Base-by-base conservation (phyloP, 1,140 invertebrate species). In the Thereuonema tuberculata region DNA sequence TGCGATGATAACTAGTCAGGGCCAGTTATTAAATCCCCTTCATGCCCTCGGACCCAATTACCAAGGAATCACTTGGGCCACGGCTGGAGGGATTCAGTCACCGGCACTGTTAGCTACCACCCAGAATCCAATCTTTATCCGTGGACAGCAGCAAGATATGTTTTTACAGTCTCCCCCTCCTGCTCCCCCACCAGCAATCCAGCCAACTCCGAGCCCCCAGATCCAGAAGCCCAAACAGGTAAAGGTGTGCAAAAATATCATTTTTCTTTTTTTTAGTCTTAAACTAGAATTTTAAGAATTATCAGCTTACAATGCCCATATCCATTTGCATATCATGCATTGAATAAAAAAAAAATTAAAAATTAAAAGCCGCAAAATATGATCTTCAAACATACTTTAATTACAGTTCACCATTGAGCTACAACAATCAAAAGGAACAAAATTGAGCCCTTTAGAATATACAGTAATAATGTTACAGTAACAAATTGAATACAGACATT, bases 111-210 rank as follows among this genome's bases (percentile, higher is more conserved):
- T 85, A 2, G 72, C 75, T 2, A 78, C 79, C 1, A 72, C 81
- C 0, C 83, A 82, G 2, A 90, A 89, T 74, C 84, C 84, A 25
- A 90, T 90, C 65, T 89, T 91, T 65, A 89, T 92, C 63, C 73
- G 88, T 59, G 48, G 64, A 23, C 86, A 88, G 66, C 82, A 83
- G 14, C 87, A 90, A 69, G 81, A 82, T 17, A 90, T 93, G 84
- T 89, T 88, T 65, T 89, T 93, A 64, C 87, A 89, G 68, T 86
- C 83, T 68, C 83, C 86, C 14, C 85, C 86, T 62, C 77, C 78
- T 23, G 68, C 74, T 0, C 70, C 66, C 23, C 63, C 62, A 37
- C 59, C 60, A n/a, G 60, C 63, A n/a, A 61, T 64, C 25, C 63
- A 64, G 47, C 59, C 63, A 21, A 55, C 59, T 9, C 64, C 63